Evolutionary conservation across 2,888 invertebrate species (phyloP).

Genomic region (Anthrax anthrax): DNA sequence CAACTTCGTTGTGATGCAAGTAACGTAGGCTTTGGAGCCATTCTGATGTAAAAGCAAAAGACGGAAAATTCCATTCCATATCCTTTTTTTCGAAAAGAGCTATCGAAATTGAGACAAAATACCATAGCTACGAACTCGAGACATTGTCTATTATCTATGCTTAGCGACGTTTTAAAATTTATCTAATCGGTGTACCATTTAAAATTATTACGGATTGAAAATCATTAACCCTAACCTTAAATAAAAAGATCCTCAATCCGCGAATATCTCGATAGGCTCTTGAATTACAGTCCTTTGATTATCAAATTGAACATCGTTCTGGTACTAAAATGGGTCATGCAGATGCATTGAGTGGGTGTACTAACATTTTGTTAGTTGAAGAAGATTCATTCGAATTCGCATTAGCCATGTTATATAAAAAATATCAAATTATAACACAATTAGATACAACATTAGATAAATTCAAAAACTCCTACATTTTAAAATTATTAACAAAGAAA

Average conservation of each 20-base stretch:
- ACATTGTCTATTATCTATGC: constrained; percentile 17
- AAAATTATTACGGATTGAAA: constrained; percentile 17
- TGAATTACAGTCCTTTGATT: constrained; percentile 13
- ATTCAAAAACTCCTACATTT: too few species aligned
- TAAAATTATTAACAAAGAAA: too few species aligned
- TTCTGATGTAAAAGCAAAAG: constrained; percentile 13
- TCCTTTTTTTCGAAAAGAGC: constrained; percentile 18
- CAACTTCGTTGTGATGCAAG: constrained; percentile 20
- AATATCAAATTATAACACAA: too few species aligned
- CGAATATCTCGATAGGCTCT: constrained; percentile 14
- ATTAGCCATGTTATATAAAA: too few species aligned
- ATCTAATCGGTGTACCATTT: constrained; percentile 15
- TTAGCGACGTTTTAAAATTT: constrained; percentile 15
- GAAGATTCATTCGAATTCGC: constrained; percentile 1
- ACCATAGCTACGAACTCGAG: constrained; percentile 20
- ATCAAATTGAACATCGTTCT: constrained; percentile 13
- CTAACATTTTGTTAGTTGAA: constrained; percentile 3
- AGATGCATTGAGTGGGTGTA: constrained; percentile 16
- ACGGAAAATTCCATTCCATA: constrained; percentile 16
- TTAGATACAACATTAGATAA: too few species aligned
- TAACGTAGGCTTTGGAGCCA: constrained; percentile 16
- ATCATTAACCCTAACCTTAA: constrained; percentile 13
- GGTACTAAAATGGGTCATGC: constrained; percentile 17
- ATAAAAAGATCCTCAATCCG: constrained; percentile 14
- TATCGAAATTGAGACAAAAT: constrained; percentile 14